Conservation (phyloP, 2,797 vertebrate species). For the Schizothorax lantsangensis region DNA sequence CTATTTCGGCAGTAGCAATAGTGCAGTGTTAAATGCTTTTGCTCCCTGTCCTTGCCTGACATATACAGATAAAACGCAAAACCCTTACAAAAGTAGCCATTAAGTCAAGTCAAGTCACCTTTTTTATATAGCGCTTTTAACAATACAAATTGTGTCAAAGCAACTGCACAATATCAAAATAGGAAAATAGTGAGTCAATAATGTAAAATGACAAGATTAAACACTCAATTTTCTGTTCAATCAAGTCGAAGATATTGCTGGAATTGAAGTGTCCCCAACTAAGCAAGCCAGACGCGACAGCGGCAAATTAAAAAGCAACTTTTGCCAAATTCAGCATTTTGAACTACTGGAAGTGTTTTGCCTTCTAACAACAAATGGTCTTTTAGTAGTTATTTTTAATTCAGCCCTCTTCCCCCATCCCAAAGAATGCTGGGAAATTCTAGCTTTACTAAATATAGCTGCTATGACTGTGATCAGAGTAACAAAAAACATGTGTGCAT, state of each 20-base stretch:
- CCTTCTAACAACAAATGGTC: conserved; percentile 8
- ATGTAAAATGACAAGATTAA: no score
- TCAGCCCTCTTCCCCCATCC: neutral
- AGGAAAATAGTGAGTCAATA: no score
- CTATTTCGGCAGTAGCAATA: neutral
- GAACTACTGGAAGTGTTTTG: neutral
- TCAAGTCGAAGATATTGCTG: no score
- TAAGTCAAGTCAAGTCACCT: neutral
- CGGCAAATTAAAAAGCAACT: neutral
- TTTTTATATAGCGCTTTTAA: no score
- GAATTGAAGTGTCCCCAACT: no score
- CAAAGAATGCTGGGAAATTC: conserved; percentile 22
- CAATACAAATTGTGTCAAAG: no score
- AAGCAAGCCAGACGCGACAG: no score
- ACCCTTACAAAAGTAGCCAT: neutral
- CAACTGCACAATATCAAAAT: no score
- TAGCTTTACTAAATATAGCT: conserved; percentile 19
- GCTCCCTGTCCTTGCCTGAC: neutral
- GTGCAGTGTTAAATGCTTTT: conserved; percentile 16
- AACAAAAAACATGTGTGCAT: conserved; percentile 53
- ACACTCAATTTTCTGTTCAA: no score
- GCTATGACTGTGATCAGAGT: conserved; percentile 15
- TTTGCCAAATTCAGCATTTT: neutral
- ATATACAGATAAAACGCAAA: neutral
- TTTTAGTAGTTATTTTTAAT: conserved; percentile 33